A percentile compares a stretch with the other conserved stretches of the same genome.
phyloP scores from a whole-genome alignment of 2,888 invertebrate genomes.

The Aphidoletes aphidimyza region DNA sequence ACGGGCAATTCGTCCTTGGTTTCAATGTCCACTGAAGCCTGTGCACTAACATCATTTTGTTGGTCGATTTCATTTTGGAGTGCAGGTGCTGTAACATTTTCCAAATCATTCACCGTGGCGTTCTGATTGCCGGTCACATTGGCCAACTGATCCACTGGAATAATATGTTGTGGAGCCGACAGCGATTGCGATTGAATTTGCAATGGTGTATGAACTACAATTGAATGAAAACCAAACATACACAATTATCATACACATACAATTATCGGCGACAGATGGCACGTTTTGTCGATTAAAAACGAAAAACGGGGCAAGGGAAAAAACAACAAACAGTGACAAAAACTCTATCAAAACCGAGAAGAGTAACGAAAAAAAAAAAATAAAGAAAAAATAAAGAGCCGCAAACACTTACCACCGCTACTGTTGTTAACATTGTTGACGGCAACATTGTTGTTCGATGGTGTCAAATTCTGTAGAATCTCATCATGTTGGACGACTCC shows the following conservation, averaged over 20 bases:
- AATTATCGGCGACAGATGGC: no score
- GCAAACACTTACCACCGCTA: background rate
- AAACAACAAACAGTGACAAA: no score
- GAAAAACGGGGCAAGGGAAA: no score
- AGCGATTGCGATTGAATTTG: conserved; percentile 10
- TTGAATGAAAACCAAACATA: no score
- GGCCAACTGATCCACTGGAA: conserved; percentile 3
- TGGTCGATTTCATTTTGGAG: conserved; percentile 26
- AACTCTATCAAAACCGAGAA: no score
- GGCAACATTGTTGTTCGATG: conserved; percentile 12
- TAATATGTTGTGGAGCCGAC: background rate
- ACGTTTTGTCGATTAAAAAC: no score
- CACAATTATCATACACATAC: no score
- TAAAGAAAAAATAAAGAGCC: background rate
- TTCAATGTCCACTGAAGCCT: background rate
- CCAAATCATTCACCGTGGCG: background rate
- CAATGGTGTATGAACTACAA: conserved; percentile 32
- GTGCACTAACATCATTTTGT: conserved; percentile 5
- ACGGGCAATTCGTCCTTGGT: background rate
- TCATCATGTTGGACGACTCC: conserved; percentile 17
- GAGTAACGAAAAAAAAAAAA: background rate
- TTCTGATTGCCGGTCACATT: background rate
- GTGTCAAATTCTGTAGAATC: background rate
- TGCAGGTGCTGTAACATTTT: background rate
- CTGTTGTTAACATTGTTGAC: conserved; percentile 56